These are phyloP conservation scores for Phaonia tiefii DNA, from an alignment of 2,888 invertebrate genomes.

Conservation along the genomic window DNA sequence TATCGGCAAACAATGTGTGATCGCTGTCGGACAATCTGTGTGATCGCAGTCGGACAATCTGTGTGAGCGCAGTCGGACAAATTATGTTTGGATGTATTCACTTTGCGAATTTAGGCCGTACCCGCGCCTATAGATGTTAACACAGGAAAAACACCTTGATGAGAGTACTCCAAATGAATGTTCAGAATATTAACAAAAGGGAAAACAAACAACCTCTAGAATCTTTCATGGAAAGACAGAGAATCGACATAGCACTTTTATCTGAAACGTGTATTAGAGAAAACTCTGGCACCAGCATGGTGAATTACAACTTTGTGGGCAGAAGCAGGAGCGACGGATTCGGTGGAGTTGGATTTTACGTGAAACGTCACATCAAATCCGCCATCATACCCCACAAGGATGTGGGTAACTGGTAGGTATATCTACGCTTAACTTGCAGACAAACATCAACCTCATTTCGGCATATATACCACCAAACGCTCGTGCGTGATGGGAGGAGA, in stretches of 20 bases:
- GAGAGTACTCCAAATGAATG: background rate
- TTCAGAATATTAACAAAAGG: background rate
- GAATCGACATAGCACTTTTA: background rate
- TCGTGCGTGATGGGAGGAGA: no score
- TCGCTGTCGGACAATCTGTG: no score
- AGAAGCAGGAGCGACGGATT: background rate
- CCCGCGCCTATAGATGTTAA: no score
- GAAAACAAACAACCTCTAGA: background rate
- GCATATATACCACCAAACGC: background rate
- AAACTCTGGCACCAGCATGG: background rate
- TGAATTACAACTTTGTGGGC: background rate
- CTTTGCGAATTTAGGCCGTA: no score
- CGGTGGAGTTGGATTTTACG: background rate
- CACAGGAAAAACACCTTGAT: background rate
- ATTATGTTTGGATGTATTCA: no score
- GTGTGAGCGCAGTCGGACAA: no score
- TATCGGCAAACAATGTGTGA: no score
- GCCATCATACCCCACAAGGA: background rate
- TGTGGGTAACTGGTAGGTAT: background rate
- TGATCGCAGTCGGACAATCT: no score
- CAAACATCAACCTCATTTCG: background rate
- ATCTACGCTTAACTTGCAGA: background rate
- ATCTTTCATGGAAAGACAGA: background rate
- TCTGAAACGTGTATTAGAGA: background rate
- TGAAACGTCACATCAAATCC: background rate